A percentile compares a stretch with the other conserved stretches of the same genome.
Evolutionary conservation across 2,797 vertebrate genomes (phyloP).

Genomic region (Gymnopithys bicolor): DNA sequence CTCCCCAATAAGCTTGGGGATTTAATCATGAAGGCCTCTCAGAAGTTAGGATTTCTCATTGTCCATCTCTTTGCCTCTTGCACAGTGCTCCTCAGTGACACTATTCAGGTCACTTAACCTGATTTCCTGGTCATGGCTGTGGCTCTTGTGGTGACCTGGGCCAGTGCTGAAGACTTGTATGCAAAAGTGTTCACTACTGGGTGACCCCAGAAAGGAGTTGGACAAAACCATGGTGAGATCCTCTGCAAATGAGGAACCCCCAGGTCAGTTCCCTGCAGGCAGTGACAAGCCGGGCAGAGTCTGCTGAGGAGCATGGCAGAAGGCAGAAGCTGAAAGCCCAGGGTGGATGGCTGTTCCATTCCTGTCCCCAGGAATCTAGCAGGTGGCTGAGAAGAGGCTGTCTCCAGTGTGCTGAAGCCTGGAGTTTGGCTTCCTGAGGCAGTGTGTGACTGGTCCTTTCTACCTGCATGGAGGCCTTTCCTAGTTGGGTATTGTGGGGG

Average conservation of each 20-base stretch:
- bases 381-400: background rate
- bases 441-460: background rate
- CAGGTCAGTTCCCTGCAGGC: background rate
- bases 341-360: background rate
- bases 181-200: background rate
- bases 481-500: background rate
- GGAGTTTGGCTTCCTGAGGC: background rate
- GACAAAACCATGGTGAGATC: background rate
- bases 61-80: background rate
- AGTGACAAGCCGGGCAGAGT: background rate
- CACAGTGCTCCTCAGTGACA: background rate
- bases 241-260: background rate
- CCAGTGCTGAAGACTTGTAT: background rate
- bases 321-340: background rate
- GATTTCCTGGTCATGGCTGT: rapidly evolving
- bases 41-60: background rate
- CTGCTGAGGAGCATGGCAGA: rapidly evolving
- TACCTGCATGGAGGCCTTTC: background rate
- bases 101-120: background rate
- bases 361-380: background rate
- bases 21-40: background rate
- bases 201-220: background rate
- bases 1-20: background rate
- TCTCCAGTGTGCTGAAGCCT: rapidly evolving
- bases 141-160: background rate